Conservation (phyloP, 2,797 vertebrate species). For the Perodicticus potto region DNA sequence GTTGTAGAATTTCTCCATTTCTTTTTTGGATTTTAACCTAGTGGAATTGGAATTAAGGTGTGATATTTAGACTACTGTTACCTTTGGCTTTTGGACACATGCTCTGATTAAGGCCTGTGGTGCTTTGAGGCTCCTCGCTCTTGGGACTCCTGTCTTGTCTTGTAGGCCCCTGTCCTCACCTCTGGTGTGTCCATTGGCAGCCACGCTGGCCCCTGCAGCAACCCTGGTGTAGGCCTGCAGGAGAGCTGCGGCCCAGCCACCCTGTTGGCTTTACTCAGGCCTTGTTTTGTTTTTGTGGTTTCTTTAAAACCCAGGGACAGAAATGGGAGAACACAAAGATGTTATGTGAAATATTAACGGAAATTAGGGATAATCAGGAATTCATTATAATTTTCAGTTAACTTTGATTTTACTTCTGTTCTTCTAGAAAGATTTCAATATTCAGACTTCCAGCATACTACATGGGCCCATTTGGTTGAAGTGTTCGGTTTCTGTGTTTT, state of each 20-base stretch:
- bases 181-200: not conserved
- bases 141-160: not conserved
- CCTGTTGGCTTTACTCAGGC: not conserved
- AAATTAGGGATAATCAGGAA: not conserved
- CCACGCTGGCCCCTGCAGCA: too few species aligned
- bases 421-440: constrained; percentile 4
- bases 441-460: not conserved
- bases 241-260: not conserved
- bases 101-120: not conserved
- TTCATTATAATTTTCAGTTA: constrained; percentile 39
- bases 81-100: not conserved
- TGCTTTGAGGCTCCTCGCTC: not conserved
- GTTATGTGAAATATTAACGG: not conserved
- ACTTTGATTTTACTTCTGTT: not conserved
- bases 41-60: not conserved
- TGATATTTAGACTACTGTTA: not conserved
- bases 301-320: not conserved
- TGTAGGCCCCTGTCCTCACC: rapidly evolving
- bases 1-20: not conserved
- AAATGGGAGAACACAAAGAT: not conserved
- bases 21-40: not conserved
- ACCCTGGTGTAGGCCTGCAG: not conserved
- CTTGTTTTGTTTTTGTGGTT: not conserved
- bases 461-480: not conserved
- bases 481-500: constrained; percentile 30